Evolutionary conservation across 2,113 vertebrate species (phyloP), one percentile per base, ranked within the genome.

Genomic region (Lipophrys pholis): DNA sequence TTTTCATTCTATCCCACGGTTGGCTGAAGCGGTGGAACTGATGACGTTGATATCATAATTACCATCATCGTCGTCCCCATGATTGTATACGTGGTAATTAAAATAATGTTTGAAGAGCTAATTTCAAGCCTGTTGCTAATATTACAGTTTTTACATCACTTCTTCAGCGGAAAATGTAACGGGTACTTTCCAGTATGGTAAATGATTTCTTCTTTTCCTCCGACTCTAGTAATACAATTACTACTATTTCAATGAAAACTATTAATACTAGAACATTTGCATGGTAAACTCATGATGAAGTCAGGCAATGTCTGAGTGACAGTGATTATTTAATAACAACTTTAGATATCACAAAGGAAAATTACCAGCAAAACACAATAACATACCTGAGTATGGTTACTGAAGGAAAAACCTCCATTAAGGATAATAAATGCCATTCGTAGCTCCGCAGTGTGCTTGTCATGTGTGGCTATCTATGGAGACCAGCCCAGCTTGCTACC

Each of bases 371-470:
- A 30, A 30, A 30, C 21, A 30, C 21, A 30, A 30, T 30, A 30
- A 30, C 35, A 0, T 41, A 16, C 36, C 17, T 15, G 69, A 63
- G 39, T 56, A 42, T 36, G 60, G 46, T 71, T 78, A 68, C 58
- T 81, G n/a, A 57, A 67, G 57, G 38, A 55, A 61, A 73, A 73
- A 69, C 57, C 69, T 80, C 62, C 81, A 87, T 78, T 70, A 70
- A 77, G 82, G 71, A 84, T 85, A 82, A 90, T 81, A 74, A 89
- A 90, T 75, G 76, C 65, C 75, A 89, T 89, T 83, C 87, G 78
- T 69, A 68, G 52, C 69, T 85, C 75, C 68, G 82, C 61, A 73
- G 67, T 36, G 77, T 46, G 15, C 67, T 87, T 81, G 46, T 45
- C 11, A 7, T 48, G 74, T 78, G 81, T 71, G 69, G 50, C 82